phyloP scores from a whole-genome alignment of 2,888 invertebrate genomes.

The Agapetus fuscipes region DNA sequence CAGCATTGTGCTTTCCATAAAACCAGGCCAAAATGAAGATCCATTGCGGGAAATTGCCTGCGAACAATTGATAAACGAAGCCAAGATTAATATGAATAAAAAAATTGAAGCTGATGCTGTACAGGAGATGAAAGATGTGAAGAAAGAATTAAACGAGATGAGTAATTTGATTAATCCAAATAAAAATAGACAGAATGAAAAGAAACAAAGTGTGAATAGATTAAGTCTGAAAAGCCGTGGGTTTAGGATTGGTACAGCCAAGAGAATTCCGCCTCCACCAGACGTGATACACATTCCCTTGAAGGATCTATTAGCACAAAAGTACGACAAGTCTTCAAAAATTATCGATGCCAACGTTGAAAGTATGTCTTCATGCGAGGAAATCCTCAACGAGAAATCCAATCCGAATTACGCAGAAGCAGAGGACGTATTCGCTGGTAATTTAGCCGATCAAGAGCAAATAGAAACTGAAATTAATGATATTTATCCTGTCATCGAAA shows the following conservation, averaged over 20 bases:
- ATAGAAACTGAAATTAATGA: conserved; percentile 15
- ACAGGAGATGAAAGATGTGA: neutral
- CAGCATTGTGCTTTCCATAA: conserved; percentile 8
- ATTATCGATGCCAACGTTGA: neutral
- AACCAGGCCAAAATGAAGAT: conserved; percentile 1
- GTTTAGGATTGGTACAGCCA: conserved; percentile 40
- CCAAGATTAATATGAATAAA: neutral
- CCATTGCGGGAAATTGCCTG: too few relatives aligned
- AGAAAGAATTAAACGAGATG: neutral
- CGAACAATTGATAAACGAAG: neutral
- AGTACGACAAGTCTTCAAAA: too few relatives aligned
- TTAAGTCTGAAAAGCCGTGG: conserved; percentile 9
- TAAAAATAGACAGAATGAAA: conserved; percentile 1
- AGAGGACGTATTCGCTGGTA: neutral
- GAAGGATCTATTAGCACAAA: conserved; percentile 7
- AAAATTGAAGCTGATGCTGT: neutral
- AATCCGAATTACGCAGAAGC: conserved; percentile 6
- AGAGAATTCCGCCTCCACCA: conserved; percentile 27
- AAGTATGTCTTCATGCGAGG: conserved; percentile 1
- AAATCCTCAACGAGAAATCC: neutral
- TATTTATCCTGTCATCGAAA: conserved; percentile 13
- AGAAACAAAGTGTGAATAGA: neutral
- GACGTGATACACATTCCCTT: conserved; percentile 18
- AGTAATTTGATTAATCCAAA: neutral
- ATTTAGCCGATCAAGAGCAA: conserved; percentile 4